phyloP scores from a whole-genome alignment of 35 echinoderm and acorn worm species.

The Apostichopus japonicus region DNA sequence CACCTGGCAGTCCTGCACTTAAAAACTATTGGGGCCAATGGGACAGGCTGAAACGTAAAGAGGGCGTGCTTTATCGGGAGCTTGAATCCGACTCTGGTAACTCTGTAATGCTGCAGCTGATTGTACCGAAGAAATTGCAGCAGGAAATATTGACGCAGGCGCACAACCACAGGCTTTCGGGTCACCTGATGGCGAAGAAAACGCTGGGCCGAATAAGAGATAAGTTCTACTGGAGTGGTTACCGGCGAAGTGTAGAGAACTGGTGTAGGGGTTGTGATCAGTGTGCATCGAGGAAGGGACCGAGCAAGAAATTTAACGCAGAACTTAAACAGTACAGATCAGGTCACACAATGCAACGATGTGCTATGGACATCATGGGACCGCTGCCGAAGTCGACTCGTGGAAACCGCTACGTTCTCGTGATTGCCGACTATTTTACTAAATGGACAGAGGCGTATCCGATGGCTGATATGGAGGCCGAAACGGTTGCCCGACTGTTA shows the following conservation, averaged over 20 bases:
- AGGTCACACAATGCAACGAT: conserved; percentile 36
- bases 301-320: conserved; percentile 26
- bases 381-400: conserved; percentile 2
- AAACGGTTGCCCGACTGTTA: conserved; percentile 26
- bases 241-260: conserved; percentile 42
- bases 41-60: conserved; percentile 42
- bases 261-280: conserved; percentile 37
- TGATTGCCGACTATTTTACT: conserved; percentile 64
- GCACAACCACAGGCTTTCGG: conserved; percentile 41
- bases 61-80: conserved; percentile 48
- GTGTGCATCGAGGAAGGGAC: conserved; percentile 55
- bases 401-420: conserved; percentile 46
- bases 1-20: neutral
- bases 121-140: conserved; percentile 38
- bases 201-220: conserved; percentile 31
- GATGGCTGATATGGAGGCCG: conserved; percentile 59
- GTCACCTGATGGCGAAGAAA: conserved; percentile 61
- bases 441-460: conserved; percentile 66
- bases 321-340: conserved; percentile 3
- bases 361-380: conserved; percentile 56
- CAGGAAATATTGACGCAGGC: conserved; percentile 28
- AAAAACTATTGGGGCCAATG: conserved; percentile 73
- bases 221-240: conserved; percentile 59
- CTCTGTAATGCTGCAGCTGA: neutral
- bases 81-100: conserved; percentile 60